Conservation (phyloP, 2,113 vertebrate genomes). For the Cynocephalus volans region DNA sequence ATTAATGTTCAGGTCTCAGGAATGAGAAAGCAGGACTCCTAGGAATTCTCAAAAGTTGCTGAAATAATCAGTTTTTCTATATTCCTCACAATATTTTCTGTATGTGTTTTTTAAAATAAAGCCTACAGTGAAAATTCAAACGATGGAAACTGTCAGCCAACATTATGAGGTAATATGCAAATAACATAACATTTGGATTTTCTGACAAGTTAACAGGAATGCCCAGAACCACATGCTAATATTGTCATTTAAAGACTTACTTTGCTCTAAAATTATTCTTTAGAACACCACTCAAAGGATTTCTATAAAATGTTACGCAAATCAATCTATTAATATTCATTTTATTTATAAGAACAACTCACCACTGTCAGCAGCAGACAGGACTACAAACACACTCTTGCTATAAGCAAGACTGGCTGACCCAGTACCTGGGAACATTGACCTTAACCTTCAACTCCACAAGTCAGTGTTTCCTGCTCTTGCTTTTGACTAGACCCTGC, state of each 20-base stretch:
- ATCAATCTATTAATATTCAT: neutral
- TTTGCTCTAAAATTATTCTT: neutral
- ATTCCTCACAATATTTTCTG: neutral
- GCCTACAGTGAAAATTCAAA: neutral
- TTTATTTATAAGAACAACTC: neutral
- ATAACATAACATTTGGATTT: neutral
- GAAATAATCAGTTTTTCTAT: neutral
- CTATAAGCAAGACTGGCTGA: neutral
- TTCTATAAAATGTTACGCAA: neutral
- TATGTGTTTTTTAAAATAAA: neutral
- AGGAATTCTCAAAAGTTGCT: neutral
- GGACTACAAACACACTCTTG: neutral
- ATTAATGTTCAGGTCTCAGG: neutral
- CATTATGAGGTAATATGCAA: neutral
- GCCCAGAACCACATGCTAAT: neutral
- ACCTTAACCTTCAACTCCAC: neutral
- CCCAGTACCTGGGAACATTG: neutral
- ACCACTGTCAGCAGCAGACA: neutral
- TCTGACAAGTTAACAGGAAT: neutral
- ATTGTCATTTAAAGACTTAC: neutral
- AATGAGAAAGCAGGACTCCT: constrained; percentile 8
- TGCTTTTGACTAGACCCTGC: neutral
- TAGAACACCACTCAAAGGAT: neutral
- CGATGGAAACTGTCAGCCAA: neutral
- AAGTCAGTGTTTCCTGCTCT: neutral